Evolutionary conservation across 2,113 vertebrate species (phyloP), one percentile per base, ranked within the genome.

Genomic region (Charina bottae): DNA sequence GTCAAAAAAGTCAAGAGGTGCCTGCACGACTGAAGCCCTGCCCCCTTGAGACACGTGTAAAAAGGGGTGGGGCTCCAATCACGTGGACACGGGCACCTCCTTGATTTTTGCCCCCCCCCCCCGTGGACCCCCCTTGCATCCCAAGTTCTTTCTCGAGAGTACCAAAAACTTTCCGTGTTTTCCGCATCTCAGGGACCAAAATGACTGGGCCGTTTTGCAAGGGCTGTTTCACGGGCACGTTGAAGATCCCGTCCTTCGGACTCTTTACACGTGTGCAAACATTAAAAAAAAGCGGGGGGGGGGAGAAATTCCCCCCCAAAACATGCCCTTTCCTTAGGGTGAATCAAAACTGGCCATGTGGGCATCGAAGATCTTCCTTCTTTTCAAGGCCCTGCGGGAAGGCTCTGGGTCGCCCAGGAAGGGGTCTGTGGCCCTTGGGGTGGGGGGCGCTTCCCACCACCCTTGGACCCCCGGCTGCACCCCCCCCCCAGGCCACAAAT

Each of bases 271-370:
- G 72, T 78, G 33, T 42, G 8, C 72, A 19, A 6, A 21, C 1
- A 0, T 60, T 60, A n/a, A 68, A 28, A 26, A 11, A 26, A 23
- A 0, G n/a, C n/a, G 1, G 28, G 2, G 28, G 33, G n/a, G n/a
- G 0, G 2, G 6, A 3, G 13, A 19, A 3, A 19, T 17, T 42
- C 13, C 68, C 15, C n/a, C 17, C 0, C 5, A n/a, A 33, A 72
- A 33, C n/a, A 2, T 7, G n/a, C 5, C 28, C 68, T 78, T 37
- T 2, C 5, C 49, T 49, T 49, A 49, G 2, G 49, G 49, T 49
- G 68, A 8, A 78, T 37, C 68, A n/a, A 19, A 19, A 78, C 2
- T 21, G 33, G 64, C 64, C 12, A n/a, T 2, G 3, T 3, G 60
- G 26, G 6, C 33, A 0, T 9, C 0, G 33, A 3, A 78, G 68